Conservation (phyloP, 2,797 vertebrate genomes). For the Chiroxiphia lanceolata region DNA sequence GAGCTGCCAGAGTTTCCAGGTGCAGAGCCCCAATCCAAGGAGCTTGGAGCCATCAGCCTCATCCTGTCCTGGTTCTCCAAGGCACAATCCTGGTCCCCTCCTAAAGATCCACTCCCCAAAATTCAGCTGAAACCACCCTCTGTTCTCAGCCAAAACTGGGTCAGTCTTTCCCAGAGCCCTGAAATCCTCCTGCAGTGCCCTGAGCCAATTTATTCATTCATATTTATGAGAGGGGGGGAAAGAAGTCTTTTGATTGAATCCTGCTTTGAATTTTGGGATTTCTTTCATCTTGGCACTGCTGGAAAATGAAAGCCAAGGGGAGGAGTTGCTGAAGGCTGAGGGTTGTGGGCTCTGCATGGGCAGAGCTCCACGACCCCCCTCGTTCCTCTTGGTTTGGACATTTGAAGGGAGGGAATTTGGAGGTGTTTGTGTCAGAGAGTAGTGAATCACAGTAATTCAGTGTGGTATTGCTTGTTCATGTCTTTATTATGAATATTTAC, state of each 20-base stretch:
- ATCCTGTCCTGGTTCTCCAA: not conserved
- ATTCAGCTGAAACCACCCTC: accelerated
- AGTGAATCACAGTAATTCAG: not conserved
- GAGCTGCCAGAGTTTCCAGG: not conserved
- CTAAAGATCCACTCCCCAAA: accelerated
- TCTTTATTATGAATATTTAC: not conserved
- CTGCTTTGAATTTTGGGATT: slow-evolving; percentile 20
- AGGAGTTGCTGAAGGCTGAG: not conserved
- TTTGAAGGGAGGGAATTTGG: not conserved
- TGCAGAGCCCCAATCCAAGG: not conserved
- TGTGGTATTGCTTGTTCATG: not conserved
- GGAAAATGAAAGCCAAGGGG: not conserved
- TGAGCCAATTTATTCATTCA: not conserved
- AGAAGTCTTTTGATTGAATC: not conserved
- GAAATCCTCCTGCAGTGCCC: not conserved
- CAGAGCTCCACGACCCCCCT: too few species aligned
- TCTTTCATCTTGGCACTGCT: not conserved
- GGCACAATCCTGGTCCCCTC: not conserved
- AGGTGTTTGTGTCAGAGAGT: not conserved
- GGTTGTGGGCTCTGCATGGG: accelerated
- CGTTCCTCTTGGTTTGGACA: accelerated
- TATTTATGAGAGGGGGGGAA: accelerated
- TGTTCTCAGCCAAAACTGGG: not conserved
- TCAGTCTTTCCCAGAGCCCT: not conserved
- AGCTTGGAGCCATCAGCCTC: not conserved